A percentile compares a stretch with the other conserved stretches of the same genome.
Evolutionary conservation across 2,113 vertebrate species (phyloP).

Genomic region (Muntiacus muntjak): DNA sequence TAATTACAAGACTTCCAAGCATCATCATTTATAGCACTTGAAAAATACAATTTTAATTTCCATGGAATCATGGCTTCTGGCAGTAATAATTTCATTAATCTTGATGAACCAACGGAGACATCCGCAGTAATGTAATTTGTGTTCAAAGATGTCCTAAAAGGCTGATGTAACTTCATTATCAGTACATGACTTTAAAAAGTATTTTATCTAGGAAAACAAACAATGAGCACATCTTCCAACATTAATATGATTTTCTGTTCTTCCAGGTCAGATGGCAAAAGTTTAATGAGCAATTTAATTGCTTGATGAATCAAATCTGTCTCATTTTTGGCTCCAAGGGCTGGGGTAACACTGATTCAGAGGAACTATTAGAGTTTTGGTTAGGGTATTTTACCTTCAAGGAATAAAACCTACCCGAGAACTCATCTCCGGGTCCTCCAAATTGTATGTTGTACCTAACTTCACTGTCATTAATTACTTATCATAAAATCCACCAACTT

Average conservation of each 20-base stretch:
- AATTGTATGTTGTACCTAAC: neutral
- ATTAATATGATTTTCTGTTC: conserved; percentile 44
- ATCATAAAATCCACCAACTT: neutral
- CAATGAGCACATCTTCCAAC: neutral
- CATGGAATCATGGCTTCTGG: conserved; percentile 1
- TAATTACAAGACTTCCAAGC: neutral
- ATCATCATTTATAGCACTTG: conserved; percentile 27
- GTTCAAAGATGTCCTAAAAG: conserved; percentile 55
- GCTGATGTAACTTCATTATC: conserved; percentile 29
- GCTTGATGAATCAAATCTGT: conserved; percentile 14
- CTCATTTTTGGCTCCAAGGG: neutral
- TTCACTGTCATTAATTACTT: neutral
- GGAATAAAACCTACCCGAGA: neutral
- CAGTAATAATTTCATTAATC: conserved; percentile 25
- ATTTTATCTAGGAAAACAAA: conserved; percentile 37
- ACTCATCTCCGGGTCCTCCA: neutral
- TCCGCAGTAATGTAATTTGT: conserved; percentile 9
- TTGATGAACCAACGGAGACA: conserved; percentile 27
- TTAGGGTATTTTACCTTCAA: neutral
- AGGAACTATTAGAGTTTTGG: neutral
- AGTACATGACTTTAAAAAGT: conserved; percentile 14
- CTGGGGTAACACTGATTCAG: neutral
- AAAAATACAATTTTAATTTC: conserved; percentile 40
- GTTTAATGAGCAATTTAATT: conserved; percentile 62
- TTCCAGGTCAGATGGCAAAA: conserved; percentile 37